Percentiles rank a stretch among this genome's conserved stretches.
These are phyloP conservation scores for Proterorhinus semilunaris DNA, from an alignment of 2,113 vertebrate genomes.

Conservation along the genomic window DNA sequence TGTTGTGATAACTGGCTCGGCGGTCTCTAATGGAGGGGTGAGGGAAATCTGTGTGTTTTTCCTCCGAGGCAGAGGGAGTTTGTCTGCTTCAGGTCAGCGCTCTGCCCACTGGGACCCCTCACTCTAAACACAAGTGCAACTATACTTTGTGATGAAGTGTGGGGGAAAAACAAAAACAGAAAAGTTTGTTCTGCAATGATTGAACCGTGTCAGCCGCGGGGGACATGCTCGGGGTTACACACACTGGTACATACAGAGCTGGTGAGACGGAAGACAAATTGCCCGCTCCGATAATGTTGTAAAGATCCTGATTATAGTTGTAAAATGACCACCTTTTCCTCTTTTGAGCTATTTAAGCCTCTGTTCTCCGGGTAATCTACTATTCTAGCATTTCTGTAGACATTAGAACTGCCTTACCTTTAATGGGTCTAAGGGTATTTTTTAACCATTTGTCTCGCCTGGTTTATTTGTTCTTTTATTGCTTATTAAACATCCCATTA, in stretches of 20 bases:
- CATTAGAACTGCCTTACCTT: too few species aligned
- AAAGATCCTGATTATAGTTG: too few species aligned
- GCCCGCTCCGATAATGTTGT: too few species aligned
- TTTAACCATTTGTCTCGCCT: too few species aligned
- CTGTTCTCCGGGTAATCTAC: too few species aligned
- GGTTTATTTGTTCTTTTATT: too few species aligned
- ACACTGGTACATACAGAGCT: not conserved
- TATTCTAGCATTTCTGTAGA: too few species aligned
- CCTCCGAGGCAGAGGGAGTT: constrained; percentile 35
- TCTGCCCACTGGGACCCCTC: constrained; percentile 22
- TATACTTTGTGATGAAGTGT: constrained; percentile 40
- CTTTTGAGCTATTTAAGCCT: too few species aligned
- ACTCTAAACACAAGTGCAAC: constrained; percentile 30
- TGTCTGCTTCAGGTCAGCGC: constrained; percentile 38
- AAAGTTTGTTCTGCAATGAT: constrained; percentile 10
- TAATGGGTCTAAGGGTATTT: too few species aligned
- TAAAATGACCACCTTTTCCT: too few species aligned
- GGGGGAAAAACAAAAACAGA: constrained; percentile 30
- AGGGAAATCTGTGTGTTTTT: constrained; percentile 30
- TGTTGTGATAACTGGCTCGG: constrained; percentile 48
- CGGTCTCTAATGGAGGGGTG: constrained; percentile 28
- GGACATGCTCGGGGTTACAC: not conserved
- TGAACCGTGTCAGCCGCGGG: not conserved
- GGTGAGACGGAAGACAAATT: not conserved
- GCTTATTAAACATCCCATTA: too few species aligned